phyloP scores from a whole-genome alignment of 2,113 vertebrate genomes.

The Caranx melampygus region DNA sequence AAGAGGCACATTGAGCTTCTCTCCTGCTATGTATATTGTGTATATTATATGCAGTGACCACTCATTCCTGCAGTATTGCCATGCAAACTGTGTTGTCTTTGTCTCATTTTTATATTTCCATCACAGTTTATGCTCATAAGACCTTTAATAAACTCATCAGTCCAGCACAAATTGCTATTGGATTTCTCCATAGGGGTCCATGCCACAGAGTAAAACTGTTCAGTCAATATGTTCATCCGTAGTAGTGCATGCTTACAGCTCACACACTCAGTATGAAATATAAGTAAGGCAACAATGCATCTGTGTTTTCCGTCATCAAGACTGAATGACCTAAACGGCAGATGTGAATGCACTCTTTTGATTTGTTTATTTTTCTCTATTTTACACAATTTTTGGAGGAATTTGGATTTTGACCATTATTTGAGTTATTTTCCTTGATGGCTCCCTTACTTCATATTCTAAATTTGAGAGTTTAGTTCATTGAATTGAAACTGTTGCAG shows the following conservation, averaged over 20 bases:
- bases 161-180: neutral
- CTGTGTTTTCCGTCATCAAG: neutral
- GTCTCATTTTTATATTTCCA: neutral
- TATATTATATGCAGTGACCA: no score
- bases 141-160: neutral
- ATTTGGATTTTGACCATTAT: no score
- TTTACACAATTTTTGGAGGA: no score
- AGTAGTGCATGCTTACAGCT: no score
- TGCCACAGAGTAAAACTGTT: neutral
- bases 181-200: neutral
- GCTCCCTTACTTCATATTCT: neutral
- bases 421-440: no score
- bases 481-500: neutral
- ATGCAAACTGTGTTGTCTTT: no score
- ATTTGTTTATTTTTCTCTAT: neutral
- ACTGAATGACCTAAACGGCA: neutral
- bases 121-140: neutral
- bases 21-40: no score
- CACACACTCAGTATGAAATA: no score
- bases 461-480: no score
- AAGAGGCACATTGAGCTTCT: no score
- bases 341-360: neutral
- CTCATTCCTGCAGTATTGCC: no score
- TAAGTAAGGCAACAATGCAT: neutral
- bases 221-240: neutral